Conservation (phyloP, 2,113 vertebrate species). For the Caloenas nicobarica region DNA sequence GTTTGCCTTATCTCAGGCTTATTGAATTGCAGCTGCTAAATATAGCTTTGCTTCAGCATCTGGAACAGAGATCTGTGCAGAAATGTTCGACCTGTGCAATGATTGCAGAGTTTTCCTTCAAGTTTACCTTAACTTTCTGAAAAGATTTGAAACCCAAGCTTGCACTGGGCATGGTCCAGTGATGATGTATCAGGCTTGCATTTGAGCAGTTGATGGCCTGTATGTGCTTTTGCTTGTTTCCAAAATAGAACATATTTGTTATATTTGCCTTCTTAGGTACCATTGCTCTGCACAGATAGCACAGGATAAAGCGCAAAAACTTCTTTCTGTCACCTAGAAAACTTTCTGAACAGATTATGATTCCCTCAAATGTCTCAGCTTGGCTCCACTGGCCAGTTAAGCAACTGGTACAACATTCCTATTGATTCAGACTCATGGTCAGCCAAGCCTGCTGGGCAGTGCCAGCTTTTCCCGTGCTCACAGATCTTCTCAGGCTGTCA, state of each 20-base stretch:
- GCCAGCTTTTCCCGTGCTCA: not conserved
- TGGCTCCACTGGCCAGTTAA: not conserved
- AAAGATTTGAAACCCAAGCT: not conserved
- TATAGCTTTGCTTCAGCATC: not conserved
- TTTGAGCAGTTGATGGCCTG: not conserved
- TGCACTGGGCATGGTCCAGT: rapidly evolving
- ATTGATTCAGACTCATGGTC: not conserved
- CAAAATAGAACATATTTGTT: not conserved
- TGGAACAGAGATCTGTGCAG: not conserved
- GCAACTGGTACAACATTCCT: not conserved
- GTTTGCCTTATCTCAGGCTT: not conserved
- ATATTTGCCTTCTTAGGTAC: not conserved
- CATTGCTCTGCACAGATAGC: not conserved
- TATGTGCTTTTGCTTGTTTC: rapidly evolving
- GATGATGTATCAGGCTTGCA: not conserved
- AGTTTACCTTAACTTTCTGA: not conserved
- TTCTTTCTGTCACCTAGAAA: not conserved
- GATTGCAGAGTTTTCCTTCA: not conserved
- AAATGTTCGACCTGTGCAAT: not conserved
- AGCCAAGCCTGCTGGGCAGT: not conserved
- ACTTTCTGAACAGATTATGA: not conserved
- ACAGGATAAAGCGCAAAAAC: not conserved
- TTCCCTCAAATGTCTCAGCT: not conserved
- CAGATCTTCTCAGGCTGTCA: not conserved
- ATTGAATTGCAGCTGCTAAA: not conserved